Evolutionary conservation across 2,113 vertebrate species (phyloP).

Genomic region (Urocolius indicus): DNA sequence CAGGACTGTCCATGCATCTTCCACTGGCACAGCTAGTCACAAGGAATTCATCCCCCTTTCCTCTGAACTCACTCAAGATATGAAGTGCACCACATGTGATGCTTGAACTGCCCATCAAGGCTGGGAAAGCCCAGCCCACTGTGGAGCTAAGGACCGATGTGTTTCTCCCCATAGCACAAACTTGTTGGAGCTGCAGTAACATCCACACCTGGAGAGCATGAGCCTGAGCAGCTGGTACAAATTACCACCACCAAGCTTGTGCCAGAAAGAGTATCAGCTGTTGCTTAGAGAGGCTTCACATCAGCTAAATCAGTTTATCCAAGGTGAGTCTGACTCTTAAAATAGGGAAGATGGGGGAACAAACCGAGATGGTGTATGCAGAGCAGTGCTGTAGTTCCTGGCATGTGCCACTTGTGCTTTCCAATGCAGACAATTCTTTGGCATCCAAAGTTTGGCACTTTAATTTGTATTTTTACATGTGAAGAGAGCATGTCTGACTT

Average conservation of each 20-base stretch:
- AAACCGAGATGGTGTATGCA: accelerated
- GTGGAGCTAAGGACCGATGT: neutral
- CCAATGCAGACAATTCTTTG: neutral
- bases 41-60: neutral
- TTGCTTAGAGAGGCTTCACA: neutral
- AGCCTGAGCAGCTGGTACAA: neutral
- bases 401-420: neutral
- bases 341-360: neutral
- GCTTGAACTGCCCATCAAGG: neutral
- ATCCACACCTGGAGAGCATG: neutral
- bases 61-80: neutral
- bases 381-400: neutral
- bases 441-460: neutral
- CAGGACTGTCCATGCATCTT: neutral
- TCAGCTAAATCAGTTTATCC: accelerated
- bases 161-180: neutral
- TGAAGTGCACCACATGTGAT: accelerated
- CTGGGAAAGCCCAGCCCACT: neutral
- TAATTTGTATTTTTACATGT: neutral
- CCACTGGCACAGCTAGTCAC: too few species aligned
- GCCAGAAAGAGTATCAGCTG: neutral
- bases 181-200: neutral
- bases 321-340: neutral
- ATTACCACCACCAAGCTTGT: neutral
- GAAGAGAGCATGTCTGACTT: neutral